Evolutionary conservation across 2,113 vertebrate species (phyloP), one percentile per base, ranked within the genome.

Genomic region (Spea multiplicata): DNA sequence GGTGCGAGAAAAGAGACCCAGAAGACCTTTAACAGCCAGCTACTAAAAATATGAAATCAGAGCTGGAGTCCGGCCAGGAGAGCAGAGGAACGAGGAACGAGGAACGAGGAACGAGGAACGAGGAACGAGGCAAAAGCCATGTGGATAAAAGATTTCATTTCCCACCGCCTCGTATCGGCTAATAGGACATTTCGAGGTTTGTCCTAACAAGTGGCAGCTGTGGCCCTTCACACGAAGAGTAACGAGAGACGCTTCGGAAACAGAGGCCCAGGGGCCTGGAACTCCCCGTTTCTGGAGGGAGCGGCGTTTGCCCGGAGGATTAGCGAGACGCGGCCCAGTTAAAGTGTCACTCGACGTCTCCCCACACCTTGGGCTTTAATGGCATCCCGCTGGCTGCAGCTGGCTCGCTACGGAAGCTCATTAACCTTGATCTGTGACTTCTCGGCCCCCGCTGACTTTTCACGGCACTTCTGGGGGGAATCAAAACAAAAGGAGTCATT

Each of bases 351-450:
- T 53, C 5, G 8, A 5, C 64, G 5, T 45, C 17, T 50, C 46
- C 30, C 8, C n/a, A 8, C 81, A 66, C 72, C 75, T 75, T 44
- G 3, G n/a, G 50, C 30, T 49, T 57, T 61, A 67, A 78, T 16
- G 53, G 64, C 14, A 17, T 13, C 81, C 81, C 71, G 69, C 76
- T 66, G 78, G 30, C 57, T 52, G 12, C 64, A 82, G 47, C 16
- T 65, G 57, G 50, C 49, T 45, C 6, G 45, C 66, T 8, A 65
- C 78, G 72, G 68, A 82, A 83, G 72, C 12, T 45, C 57, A 64
- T 82, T 76, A 65, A 66, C 75, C 59, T 62, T 62, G 8, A 80
- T 55, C 75, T 47, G 62, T 67, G 71, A 73, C 69, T 80, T 71
- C 4, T 73, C 44, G n/a, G 10, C 69, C 55, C 69, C 8, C 5